Conservation (phyloP, 1,140 invertebrate genomes). For the Camponotus floridanus region DNA sequence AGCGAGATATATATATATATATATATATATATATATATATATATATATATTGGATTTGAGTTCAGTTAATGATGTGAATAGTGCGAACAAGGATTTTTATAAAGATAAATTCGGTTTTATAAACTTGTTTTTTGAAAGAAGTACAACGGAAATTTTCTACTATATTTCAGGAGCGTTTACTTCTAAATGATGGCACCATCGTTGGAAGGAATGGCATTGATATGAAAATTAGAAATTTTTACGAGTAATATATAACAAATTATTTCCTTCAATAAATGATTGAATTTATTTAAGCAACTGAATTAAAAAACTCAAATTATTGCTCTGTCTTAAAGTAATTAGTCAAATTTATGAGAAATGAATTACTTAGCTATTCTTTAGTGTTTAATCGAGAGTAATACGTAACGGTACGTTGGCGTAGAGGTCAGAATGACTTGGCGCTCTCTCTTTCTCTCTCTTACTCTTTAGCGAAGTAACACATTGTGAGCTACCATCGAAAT, state of each 20-base stretch:
- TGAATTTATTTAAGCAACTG: background rate
- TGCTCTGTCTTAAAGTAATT: too few species aligned
- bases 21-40: too few species aligned
- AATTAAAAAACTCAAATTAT: too few species aligned
- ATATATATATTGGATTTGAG: background rate
- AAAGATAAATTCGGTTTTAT: background rate
- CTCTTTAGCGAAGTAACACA: slow-evolving; percentile 29
- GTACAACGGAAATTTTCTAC: background rate
- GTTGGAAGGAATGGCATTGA: background rate
- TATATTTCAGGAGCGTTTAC: background rate
- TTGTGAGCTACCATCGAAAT: slow-evolving; percentile 28
- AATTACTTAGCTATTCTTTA: slow-evolving; percentile 57
- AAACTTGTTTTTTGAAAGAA: background rate
- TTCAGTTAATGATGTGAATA: background rate
- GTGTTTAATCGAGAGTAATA: slow-evolving; percentile 63
- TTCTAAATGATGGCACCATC: background rate
- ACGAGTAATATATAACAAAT: background rate
- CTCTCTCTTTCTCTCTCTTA: background rate
- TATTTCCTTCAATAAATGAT: background rate
- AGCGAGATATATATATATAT: too few species aligned
- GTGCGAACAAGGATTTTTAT: background rate
- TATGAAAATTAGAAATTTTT: background rate
- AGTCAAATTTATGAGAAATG: too few species aligned
- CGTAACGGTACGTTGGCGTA: slow-evolving; percentile 81
- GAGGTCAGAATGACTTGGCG: slow-evolving; percentile 55